Evolutionary conservation across 64 coral and sea anemone genomes (phyloP), one percentile per base, ranked within the genome.

Genomic region (Montipora cactus): DNA sequence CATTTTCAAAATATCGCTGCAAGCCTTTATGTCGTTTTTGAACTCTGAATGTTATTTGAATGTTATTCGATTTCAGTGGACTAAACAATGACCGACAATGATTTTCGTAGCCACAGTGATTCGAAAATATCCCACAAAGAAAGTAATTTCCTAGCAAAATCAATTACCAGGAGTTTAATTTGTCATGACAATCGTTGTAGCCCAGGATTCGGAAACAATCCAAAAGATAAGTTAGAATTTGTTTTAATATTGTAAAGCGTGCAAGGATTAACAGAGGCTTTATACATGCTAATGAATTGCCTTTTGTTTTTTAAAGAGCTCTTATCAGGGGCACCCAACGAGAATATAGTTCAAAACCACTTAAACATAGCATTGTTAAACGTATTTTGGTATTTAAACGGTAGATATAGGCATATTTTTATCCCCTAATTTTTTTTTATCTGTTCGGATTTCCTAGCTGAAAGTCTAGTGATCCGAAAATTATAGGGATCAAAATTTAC

Each of bases 391-490:
- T 67, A 87, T 45, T 18, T 47, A 72, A 68, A 44, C 44, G 21
- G 22, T 0, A 48, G 46, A 70, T 69, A 18, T 51, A 87, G 25
- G 81, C 28, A 85, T 51, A 76, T 89, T 75, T 76, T 76, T 80
- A 22, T 1, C 28, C 28, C 28, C 28, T 37, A n/a, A n/a, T n/a
- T n/a, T n/a, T n/a, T n/a, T n/a, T n/a, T n/a, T n/a, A n/a, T n/a
- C n/a, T n/a, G n/a, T n/a, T n/a, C n/a, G n/a, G n/a, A n/a, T n/a
- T n/a, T n/a, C n/a, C n/a, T n/a, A n/a, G n/a, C n/a, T n/a, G n/a
- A n/a, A n/a, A n/a, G n/a, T n/a, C n/a, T n/a, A n/a, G n/a, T n/a
- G n/a, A n/a, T n/a, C n/a, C n/a, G n/a, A n/a, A n/a, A n/a, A n/a
- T n/a, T n/a, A n/a, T n/a, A n/a, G n/a, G n/a, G n/a, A n/a, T n/a